Evolutionary conservation across 2,113 vertebrate genomes (phyloP), one percentile per base, ranked within the genome.

Genomic region (Himantopus leucocephalus): DNA sequence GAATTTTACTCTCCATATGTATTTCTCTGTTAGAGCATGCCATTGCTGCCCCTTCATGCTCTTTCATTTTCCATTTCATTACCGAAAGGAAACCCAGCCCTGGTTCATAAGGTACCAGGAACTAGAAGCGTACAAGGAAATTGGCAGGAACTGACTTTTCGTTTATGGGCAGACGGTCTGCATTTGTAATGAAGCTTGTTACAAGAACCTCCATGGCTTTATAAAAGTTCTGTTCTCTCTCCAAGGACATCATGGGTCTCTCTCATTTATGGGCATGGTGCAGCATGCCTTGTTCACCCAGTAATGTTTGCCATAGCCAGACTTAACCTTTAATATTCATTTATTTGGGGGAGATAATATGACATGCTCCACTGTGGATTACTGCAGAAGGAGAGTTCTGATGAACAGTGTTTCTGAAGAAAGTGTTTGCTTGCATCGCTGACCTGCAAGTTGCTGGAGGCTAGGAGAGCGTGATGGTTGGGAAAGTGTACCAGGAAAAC

Each of bases 151-250:
- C 91, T 81, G 73, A 35, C 76, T 66, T 82, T 84, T 88, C 45
- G 56, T 96, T 97, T 97, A 96, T 91, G 83, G 78, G 93, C 87
- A 96, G 95, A 96, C 71, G 19, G 87, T 96, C 96, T 97, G 95
- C 82, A 95, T 97, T 94, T 94, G 64, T 97, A 94, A 97, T 94
- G 92, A 96, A 95, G 80, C 67, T 95, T 89, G 29, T 83, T 93
- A 83, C 39, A 93, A 80, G 92, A 96, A 92, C 58, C 50, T 84
- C 71, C 73, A 30, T 86, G 60, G 71, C 62, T 92, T 89, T 88
- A 71, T 52, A 67, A 87, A 95, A 85, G 78, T 76, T 95, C 83
- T 95, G 87, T 92, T 94, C 85, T 94, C 83, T 81, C 92, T 95
- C 92, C 96, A 92, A 93, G 74, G 89, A 56, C 76, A 89, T 80